These are phyloP conservation scores for Ficedula albicollis DNA, from an alignment of 2,797 vertebrate genomes.

Conservation along the genomic window DNA sequence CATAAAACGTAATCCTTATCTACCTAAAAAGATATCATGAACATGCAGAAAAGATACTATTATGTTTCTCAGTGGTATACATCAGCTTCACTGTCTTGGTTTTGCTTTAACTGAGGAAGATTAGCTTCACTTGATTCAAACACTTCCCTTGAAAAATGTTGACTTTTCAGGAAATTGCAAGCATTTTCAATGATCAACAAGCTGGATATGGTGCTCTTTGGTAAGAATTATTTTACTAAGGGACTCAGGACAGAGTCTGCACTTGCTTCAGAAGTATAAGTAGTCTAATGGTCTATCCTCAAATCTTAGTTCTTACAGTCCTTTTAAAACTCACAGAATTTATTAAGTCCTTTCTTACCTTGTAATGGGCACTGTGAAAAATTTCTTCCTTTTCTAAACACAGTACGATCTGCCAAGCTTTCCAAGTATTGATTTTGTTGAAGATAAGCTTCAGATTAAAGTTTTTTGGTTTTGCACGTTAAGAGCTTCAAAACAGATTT, in stretches of 20 bases:
- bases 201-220: not conserved
- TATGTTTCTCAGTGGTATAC: not conserved
- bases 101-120: not conserved
- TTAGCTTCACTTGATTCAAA: not conserved
- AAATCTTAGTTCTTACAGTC: not conserved
- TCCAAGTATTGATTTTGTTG: slow-evolving; percentile 32
- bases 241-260: not conserved
- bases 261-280: not conserved
- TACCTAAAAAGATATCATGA: not conserved
- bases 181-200: not conserved
- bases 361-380: not conserved
- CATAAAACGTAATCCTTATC: not conserved
- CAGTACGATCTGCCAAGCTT: not conserved
- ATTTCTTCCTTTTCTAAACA: not conserved
- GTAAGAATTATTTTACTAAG: not conserved
- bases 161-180: slow-evolving; percentile 2
- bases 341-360: not conserved
- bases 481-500: not conserved
- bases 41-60: not conserved
- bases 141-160: slow-evolving; percentile 7
- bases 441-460: slow-evolving; percentile 24
- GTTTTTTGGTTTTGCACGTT: not conserved
- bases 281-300: not conserved
- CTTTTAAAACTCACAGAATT: not conserved
- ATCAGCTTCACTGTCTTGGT: not conserved